Conservation (phyloP, 2,797 vertebrate genomes). For the Rhincodon typus region DNA sequence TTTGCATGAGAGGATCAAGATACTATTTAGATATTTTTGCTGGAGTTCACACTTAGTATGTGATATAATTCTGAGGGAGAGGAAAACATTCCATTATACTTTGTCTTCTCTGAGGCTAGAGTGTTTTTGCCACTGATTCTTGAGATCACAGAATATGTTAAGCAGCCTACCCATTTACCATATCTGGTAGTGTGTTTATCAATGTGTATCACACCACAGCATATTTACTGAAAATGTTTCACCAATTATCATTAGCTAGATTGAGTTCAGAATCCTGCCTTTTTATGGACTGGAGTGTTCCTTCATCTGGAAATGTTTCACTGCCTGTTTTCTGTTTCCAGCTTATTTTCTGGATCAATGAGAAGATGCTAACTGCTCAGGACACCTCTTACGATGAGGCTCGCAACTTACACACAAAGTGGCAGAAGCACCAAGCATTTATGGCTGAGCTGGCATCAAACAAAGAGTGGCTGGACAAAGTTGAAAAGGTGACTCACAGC, state of each 20-base stretch:
- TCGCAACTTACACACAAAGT: constrained; percentile 84
- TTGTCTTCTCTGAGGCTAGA: not conserved
- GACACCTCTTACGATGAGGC: constrained; percentile 81
- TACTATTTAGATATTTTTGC: not conserved
- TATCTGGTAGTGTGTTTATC: not conserved
- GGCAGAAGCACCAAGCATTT: constrained; percentile 93
- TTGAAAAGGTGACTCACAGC: constrained; percentile 62
- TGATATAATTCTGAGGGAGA: not conserved
- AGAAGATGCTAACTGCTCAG: constrained; percentile 92
- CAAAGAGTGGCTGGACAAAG: constrained; percentile 79
- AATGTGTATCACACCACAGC: not conserved
- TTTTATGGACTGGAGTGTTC: not conserved
- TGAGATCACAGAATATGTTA: not conserved
- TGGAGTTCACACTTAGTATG: not conserved
- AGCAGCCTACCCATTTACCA: not conserved
- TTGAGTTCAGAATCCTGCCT: not conserved
- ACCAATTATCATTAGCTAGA: not conserved
- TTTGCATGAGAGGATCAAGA: not conserved
- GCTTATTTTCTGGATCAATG: constrained; percentile 91
- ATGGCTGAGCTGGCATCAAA: constrained; percentile 86
- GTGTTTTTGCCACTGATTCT: not conserved
- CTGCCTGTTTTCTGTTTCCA: constrained; percentile 45
- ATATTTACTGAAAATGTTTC: not conserved
- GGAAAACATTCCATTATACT: not conserved
- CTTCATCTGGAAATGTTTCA: not conserved